A percentile compares a stretch with the other conserved stretches of the same genome.
phyloP scores from a whole-genome alignment of 2,113 vertebrate genomes.

The Eulacestoma nigropectus region DNA sequence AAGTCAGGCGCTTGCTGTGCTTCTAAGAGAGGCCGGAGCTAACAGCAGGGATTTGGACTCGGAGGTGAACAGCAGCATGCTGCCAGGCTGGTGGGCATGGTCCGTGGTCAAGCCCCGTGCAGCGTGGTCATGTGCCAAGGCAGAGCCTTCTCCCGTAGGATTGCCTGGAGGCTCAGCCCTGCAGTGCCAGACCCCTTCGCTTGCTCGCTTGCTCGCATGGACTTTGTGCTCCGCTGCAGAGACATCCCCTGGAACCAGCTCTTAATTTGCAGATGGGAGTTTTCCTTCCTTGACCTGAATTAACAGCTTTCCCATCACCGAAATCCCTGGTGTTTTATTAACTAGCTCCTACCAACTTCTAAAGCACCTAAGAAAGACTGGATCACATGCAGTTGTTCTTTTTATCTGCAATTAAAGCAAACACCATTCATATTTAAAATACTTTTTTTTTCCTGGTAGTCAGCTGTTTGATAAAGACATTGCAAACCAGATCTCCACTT shows the following conservation, averaged over 20 bases:
- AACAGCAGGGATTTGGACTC: fast-evolving
- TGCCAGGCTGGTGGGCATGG: background rate
- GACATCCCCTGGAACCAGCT: background rate
- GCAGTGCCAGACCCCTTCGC: fast-evolving
- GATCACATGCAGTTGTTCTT: background rate
- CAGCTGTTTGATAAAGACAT: background rate
- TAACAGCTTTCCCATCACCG: background rate
- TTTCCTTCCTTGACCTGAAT: background rate
- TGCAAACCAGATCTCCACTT: background rate
- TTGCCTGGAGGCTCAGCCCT: background rate
- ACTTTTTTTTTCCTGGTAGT: background rate
- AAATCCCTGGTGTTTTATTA: background rate
- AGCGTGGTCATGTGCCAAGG: fast-evolving
- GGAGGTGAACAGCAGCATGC: background rate
- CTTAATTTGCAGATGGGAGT: background rate
- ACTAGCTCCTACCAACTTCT: background rate
- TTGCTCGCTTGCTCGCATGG: fast-evolving
- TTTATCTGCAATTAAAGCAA: background rate
- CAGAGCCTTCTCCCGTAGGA: background rate
- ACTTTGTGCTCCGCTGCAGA: background rate
- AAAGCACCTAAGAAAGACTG: background rate
- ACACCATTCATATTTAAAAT: background rate
- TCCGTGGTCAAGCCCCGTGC: fast-evolving
- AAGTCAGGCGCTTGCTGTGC: background rate
- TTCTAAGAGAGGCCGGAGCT: background rate